Conservation (phyloP, 2,888 invertebrate species). For the Cataglyphis livida region DNA sequence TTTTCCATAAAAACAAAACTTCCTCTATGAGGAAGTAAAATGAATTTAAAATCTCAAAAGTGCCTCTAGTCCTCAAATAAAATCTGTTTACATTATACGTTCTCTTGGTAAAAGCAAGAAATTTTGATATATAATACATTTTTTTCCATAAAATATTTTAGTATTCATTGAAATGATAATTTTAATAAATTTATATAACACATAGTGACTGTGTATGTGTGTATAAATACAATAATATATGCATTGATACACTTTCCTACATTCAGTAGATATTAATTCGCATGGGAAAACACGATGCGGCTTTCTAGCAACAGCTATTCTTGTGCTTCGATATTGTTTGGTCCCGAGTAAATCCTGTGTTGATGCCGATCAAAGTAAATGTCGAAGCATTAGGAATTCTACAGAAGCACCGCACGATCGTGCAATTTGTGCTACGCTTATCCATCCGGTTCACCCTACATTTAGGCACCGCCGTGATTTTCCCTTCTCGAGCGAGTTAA, state of each 20-base stretch:
- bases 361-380: conserved; percentile 53
- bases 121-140: background rate
- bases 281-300: background rate
- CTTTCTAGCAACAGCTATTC: background rate
- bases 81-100: no score
- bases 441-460: conserved; percentile 71
- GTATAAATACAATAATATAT: background rate
- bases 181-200: background rate
- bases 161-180: background rate
- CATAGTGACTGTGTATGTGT: background rate
- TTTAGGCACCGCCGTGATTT: conserved; percentile 74
- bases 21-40: background rate
- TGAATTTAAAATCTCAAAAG: background rate
- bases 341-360: background rate
- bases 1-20: no score
- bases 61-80: no score
- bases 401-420: conserved; percentile 50
- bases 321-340: conserved; percentile 9
- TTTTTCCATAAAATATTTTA: background rate
- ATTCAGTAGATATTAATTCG: background rate
- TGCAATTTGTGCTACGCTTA: conserved; percentile 64
- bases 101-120: background rate
- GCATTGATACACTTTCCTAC: background rate
- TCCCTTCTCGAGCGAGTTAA: conserved; percentile 65
- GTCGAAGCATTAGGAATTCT: conserved; percentile 75